phyloP scores from a whole-genome alignment of 2,113 vertebrate genomes.

The Thunnus thynnus region DNA sequence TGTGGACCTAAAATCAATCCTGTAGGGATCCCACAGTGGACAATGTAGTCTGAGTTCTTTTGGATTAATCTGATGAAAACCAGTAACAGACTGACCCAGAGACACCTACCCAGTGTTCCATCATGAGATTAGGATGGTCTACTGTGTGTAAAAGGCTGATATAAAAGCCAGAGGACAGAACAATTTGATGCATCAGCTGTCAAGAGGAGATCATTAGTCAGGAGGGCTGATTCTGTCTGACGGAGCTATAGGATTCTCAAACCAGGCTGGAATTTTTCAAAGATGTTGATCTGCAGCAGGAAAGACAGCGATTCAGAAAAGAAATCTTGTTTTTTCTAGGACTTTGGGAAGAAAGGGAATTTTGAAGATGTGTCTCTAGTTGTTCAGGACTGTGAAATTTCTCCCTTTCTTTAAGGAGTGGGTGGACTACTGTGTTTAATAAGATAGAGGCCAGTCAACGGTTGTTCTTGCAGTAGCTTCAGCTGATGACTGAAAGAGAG shows the following conservation, averaged over 20 bases:
- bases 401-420: neutral
- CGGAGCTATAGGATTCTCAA: constrained; percentile 10
- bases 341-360: constrained; percentile 15
- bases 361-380: constrained; percentile 8
- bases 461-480: neutral
- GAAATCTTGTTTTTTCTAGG: neutral
- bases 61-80: neutral
- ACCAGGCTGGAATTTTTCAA: constrained; percentile 22
- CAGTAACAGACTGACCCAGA: neutral
- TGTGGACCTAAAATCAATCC: neutral
- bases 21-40: constrained; percentile 10
- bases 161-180: constrained; percentile 13
- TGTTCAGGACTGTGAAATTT: neutral
- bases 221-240: constrained; percentile 34
- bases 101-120: neutral
- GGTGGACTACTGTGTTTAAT: neutral
- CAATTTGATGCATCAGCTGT: constrained; percentile 50
- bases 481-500: neutral
- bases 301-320: neutral
- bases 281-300: constrained; percentile 11
- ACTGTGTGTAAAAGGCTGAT: constrained; percentile 16
- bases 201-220: constrained; percentile 44
- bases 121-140: neutral
- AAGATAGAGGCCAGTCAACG: neutral
- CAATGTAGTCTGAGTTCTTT: neutral